A percentile compares a stretch with the other conserved stretches of the same genome.
These are phyloP conservation scores for Cyclophora punctaria DNA, from an alignment of 2,888 invertebrate species.

Conservation along the genomic window DNA sequence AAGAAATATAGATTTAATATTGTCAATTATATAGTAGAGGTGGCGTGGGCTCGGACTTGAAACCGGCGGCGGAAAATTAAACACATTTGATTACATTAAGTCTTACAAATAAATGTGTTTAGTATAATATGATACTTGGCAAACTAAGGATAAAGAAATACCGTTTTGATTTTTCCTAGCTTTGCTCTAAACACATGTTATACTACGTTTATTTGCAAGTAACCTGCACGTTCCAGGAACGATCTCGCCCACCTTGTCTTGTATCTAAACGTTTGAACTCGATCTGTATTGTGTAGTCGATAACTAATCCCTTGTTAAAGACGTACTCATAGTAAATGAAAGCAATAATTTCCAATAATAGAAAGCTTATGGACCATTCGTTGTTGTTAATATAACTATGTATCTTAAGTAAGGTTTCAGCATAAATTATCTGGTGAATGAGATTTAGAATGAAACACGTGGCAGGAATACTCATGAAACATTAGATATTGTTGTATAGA, in stretches of 20 bases:
- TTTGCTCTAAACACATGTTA: no score
- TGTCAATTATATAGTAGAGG: constrained; percentile 58
- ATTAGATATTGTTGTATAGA: constrained; percentile 73
- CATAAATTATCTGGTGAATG: constrained; percentile 65
- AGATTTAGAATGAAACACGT: constrained; percentile 44
- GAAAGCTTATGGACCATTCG: constrained; percentile 66
- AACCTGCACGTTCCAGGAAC: no score
- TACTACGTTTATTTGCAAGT: no score
- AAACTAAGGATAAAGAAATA: no score
- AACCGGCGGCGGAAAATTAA: constrained; percentile 12
- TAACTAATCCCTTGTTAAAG: constrained; percentile 26
- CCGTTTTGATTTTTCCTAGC: no score
- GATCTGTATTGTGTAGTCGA: not conserved
- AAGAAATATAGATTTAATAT: constrained; percentile 49
- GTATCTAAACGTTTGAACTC: not conserved
- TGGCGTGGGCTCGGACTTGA: constrained; percentile 30
- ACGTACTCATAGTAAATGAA: constrained; percentile 31
- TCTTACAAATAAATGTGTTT: no score
- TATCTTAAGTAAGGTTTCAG: constrained; percentile 60
- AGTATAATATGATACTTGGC: no score
- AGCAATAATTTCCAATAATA: constrained; percentile 56
- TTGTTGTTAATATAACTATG: constrained; percentile 43
- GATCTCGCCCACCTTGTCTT: no score
- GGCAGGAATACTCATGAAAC: constrained; percentile 72
- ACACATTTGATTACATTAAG: no score